Evolutionary conservation across 2,113 vertebrate species (phyloP), one percentile per base, ranked within the genome.

Genomic region (Coryphaenoides rupestris): DNA sequence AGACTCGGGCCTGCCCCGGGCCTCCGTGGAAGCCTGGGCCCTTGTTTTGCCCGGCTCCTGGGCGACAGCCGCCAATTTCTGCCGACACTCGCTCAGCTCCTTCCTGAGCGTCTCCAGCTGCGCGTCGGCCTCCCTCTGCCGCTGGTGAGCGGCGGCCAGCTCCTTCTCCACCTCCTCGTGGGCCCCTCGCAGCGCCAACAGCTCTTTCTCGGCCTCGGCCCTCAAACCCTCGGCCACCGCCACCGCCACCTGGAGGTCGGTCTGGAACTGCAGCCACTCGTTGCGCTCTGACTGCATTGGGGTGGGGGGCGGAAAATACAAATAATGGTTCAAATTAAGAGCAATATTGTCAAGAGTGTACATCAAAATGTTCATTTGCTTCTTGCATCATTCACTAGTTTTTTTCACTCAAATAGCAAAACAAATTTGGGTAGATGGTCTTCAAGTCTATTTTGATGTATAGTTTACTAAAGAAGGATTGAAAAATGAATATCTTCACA

Each of bases 221-320:
- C 89, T 82, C 55, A 93, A 73, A 16, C 91, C 80, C 66, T 93
- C 91, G 0, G 91, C 92, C 26, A 93, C 91, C 0, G 90, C 75
- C 23, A 93, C 89, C 0, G 92, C 92, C 75, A 92, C 91, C 83
- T 92, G 90, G 16, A 93, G 85, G 80, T 93, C 92, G 5, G 89
- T 73, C 83, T 93, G 92, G 80, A 93, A 92, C 81, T 92, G 90
- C 65, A 84, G 78, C 90, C 91, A 92, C 59, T 93, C 92, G 1
- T 60, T 83, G 0, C 84, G 87, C 58, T 93, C 91, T 0, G 65
- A 75, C 92, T 93, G 75, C 12, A 80, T 33, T 33, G 33, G 33
- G 33, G n/a, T n/a, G n/a, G 9, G 33, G 33, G 33, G 9, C 2
- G 2, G 33, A 33, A 5, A 33, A n/a, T n/a, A n/a, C n/a, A 33